These are phyloP conservation scores for Cetoscarus ocellatus DNA, from an alignment of 2,797 vertebrate species.

Conservation along the genomic window DNA sequence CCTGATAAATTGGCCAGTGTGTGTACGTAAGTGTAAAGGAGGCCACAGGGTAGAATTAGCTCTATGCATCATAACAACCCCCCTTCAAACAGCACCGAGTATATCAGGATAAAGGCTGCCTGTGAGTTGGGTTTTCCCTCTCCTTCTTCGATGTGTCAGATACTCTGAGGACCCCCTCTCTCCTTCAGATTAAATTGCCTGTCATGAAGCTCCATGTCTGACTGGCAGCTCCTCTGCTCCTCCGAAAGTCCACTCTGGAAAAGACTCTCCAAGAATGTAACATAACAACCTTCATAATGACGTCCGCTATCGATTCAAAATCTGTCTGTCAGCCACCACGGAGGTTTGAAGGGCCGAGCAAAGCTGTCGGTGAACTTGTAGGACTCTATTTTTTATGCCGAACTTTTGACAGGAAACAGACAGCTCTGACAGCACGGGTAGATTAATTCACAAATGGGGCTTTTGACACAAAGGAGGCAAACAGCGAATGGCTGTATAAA, in stretches of 20 bases:
- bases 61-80: slow-evolving; percentile 15
- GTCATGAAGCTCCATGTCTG: slow-evolving; percentile 64
- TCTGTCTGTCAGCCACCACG: slow-evolving; percentile 52
- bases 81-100: not conserved
- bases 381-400: slow-evolving; percentile 57
- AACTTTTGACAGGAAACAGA: slow-evolving; percentile 63
- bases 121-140: slow-evolving; percentile 35
- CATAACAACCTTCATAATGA: slow-evolving; percentile 73
- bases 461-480: slow-evolving; percentile 43
- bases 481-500: slow-evolving; percentile 48
- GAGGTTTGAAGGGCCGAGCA: slow-evolving; percentile 52
- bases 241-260: slow-evolving; percentile 68
- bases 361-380: slow-evolving; percentile 48
- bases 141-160: slow-evolving; percentile 57
- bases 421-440: slow-evolving; percentile 50
- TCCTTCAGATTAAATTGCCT: slow-evolving; percentile 81
- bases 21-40: too few species aligned
- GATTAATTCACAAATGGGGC: slow-evolving; percentile 59
- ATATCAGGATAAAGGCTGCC: slow-evolving; percentile 16
- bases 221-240: slow-evolving; percentile 76
- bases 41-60: not conserved
- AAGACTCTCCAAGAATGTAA: slow-evolving; percentile 56
- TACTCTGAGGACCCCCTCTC: slow-evolving; percentile 60
- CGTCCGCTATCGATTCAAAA: slow-evolving; percentile 65
- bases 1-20: too few species aligned